phyloP scores from a whole-genome alignment of 2,888 invertebrate species.

The Calliopum simillimum region DNA sequence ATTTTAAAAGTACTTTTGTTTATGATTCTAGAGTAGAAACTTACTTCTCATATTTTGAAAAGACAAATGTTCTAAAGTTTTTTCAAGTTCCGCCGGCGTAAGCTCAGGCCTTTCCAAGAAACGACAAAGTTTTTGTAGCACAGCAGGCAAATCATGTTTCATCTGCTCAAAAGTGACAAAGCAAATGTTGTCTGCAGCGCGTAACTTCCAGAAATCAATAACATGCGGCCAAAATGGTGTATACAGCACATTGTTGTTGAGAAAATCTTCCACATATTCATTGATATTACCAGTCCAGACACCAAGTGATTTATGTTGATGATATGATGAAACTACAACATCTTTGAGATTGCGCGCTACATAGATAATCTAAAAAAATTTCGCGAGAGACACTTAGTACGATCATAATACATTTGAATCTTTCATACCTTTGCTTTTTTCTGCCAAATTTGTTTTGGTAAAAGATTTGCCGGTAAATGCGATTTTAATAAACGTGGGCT shows the following conservation, averaged over 20 bases:
- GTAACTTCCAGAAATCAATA: constrained; percentile 50
- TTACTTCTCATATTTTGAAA: constrained; percentile 40
- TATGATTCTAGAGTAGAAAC: neutral
- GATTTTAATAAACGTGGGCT: too few species aligned
- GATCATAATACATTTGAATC: too few species aligned
- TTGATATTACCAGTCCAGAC: constrained; percentile 72
- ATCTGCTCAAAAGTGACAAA: constrained; percentile 52
- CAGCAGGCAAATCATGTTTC: constrained; percentile 44
- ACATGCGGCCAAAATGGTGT: constrained; percentile 48
- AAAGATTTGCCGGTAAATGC: too few species aligned
- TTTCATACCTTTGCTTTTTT: too few species aligned
- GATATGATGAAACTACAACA: constrained; percentile 82
- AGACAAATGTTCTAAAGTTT: constrained; percentile 36
- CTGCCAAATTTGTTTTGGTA: too few species aligned
- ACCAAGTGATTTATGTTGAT: constrained; percentile 74
- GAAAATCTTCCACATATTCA: constrained; percentile 53
- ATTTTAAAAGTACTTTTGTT: too few species aligned
- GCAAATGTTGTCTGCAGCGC: constrained; percentile 45
- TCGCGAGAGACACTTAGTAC: too few species aligned
- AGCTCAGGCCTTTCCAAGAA: too few species aligned
- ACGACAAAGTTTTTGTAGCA: constrained; percentile 39
- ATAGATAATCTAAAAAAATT: constrained; percentile 75
- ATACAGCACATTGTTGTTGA: constrained; percentile 40
- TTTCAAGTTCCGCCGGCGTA: constrained; percentile 17
- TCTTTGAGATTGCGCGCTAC: constrained; percentile 86